These are phyloP conservation scores for Lasioglossum marginatum DNA, from an alignment of 2,888 invertebrate species.

Conservation along the genomic window DNA sequence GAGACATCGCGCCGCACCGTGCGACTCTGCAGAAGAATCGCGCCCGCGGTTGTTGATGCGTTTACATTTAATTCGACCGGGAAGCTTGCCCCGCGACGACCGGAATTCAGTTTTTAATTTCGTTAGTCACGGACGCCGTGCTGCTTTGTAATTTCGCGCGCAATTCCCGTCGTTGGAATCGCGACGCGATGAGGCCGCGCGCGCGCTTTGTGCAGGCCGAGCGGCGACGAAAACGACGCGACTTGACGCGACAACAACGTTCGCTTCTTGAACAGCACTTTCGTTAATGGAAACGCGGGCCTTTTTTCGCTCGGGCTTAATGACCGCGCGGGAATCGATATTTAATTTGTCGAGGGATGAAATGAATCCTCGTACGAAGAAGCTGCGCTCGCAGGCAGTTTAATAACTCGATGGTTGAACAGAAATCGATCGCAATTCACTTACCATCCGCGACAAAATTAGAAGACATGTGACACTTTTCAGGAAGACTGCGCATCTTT, in stretches of 20 bases:
- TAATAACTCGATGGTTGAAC: constrained; percentile 7
- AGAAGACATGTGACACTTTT: not conserved
- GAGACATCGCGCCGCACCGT: constrained; percentile 12
- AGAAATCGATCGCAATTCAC: not conserved
- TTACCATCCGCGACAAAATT: not conserved
- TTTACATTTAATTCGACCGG: constrained; percentile 41
- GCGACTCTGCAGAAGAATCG: constrained; percentile 27
- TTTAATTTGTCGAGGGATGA: constrained; percentile 23
- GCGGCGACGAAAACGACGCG: constrained; percentile 4
- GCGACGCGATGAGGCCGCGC: constrained; percentile 7
- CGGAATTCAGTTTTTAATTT: constrained; percentile 56
- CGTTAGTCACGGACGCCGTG: constrained; percentile 31
- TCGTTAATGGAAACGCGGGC: constrained; percentile 33
- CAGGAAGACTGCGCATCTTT: too few relatives aligned
- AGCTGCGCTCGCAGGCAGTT: not conserved
- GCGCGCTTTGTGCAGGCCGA: not conserved
- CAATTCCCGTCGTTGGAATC: constrained; percentile 12
- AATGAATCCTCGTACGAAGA: constrained; percentile 3
- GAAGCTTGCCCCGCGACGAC: constrained; percentile 13
- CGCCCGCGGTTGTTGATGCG: constrained; percentile 35
- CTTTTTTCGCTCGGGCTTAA: not conserved
- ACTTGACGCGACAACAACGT: constrained; percentile 2
- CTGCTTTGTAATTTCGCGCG: constrained; percentile 46
- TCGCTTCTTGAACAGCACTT: constrained; percentile 40
- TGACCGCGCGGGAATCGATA: constrained; percentile 29